Base-by-base conservation (phyloP, 2,113 vertebrate species). In the Heterochromis multidens region DNA sequence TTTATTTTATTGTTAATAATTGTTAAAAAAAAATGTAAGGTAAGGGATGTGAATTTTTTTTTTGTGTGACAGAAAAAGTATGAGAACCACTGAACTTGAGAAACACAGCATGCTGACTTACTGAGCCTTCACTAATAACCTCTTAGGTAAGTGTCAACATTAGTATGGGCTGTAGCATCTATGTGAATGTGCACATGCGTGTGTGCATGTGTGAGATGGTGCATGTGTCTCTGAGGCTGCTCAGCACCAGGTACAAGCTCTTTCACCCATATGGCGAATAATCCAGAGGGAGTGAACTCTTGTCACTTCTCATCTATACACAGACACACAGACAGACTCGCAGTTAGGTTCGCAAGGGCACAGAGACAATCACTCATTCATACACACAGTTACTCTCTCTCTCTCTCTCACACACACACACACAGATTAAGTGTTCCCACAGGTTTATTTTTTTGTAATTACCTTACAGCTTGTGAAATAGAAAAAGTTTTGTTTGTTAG, bases 181-280 rank as follows among this genome's bases (percentile, higher is more conserved):
- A 14, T 82, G 82, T 83, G 21, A 62, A 10, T 27, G 37, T 40
- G 60, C 21, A 25, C 14, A 9, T 7, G 33, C 7, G 58, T 40
- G 77, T 59, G 77, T 80, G n/a, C 27, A 4, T n/a, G 37, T 62
- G 81, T 56, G 37, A 54, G 11, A 10, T 5, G 23, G 62, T 54
- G 81, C 65, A 40, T 25, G 67, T 40, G 58, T 87, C 72, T 83
- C 54, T 14, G 25, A 92, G 89, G 87, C 79, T 81, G 74, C 77
- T 87, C 62, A 46, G 58, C 77, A 88, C 79, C 89, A 89, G 89
- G 90, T 91, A 91, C 87, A 90, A 87, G 80, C 81, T 90, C 88
- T 74, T 83, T 92, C 84, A 85, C 79, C 87, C 92, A 91, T 92
- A 94, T 93, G 92, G 89, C 88, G 83, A 93, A 80, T 70, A 78